phyloP scores from a whole-genome alignment of 2,797 vertebrate genomes.

The Sus cebifrons region DNA sequence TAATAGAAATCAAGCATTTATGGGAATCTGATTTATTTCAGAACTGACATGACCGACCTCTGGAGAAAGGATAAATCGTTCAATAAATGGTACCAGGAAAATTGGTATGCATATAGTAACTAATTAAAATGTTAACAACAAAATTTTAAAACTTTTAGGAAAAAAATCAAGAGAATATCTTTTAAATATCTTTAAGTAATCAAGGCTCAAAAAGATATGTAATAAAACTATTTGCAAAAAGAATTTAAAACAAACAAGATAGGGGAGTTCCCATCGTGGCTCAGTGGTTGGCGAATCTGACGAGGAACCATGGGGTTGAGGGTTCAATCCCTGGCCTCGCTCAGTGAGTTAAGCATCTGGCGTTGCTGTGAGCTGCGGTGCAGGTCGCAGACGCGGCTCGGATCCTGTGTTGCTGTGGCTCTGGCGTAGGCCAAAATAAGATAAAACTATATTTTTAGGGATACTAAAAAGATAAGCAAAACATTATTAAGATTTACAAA shows the following conservation, averaged over 20 bases:
- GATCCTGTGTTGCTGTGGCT: too few species aligned
- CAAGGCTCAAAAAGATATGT: neutral
- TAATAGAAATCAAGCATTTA: neutral
- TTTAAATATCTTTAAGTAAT: constrained; percentile 22
- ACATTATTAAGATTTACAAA: neutral
- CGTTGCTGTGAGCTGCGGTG: too few species aligned
- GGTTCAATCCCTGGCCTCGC: too few species aligned
- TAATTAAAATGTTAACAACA: constrained; percentile 35
- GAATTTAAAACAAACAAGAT: neutral
- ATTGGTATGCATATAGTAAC: neutral
- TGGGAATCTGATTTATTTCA: constrained; percentile 19
- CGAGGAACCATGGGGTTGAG: too few species aligned
- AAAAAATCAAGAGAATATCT: constrained; percentile 9
- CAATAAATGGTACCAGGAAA: neutral
- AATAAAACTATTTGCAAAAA: neutral
- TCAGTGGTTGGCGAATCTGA: too few species aligned
- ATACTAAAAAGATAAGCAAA: neutral
- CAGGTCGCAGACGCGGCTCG: too few species aligned
- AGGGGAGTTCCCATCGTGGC: too few species aligned
- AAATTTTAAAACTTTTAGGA: constrained; percentile 11
- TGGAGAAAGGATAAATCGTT: neutral
- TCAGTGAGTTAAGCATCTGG: too few species aligned
- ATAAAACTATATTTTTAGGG: neutral
- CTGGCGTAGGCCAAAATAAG: neutral
- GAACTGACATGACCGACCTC: neutral